Conservation (phyloP, 2,113 vertebrate species). For the Narcine bancroftii region DNA sequence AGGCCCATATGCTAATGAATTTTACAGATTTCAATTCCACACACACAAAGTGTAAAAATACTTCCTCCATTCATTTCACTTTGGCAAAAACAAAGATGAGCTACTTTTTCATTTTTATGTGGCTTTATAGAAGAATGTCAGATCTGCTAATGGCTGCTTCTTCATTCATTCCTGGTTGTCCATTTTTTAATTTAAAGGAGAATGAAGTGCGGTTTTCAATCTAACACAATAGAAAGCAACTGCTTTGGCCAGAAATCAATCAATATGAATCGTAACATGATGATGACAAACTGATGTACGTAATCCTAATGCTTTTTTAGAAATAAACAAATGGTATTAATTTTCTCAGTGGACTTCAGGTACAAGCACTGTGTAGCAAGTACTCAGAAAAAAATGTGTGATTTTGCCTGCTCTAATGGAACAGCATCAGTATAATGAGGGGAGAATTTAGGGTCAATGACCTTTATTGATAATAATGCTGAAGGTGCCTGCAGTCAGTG, state of each 20-base stretch:
- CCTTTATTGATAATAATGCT: background rate
- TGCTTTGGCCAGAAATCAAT: background rate
- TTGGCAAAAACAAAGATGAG: background rate
- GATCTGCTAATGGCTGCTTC: constrained; percentile 4
- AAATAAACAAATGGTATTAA: background rate
- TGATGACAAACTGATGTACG: background rate
- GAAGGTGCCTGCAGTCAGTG: background rate
- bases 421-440: background rate
- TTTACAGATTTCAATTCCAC: background rate
- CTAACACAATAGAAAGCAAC: background rate
- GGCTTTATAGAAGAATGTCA: background rate
- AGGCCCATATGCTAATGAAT: background rate
- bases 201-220: background rate
- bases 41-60: background rate
- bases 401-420: background rate
- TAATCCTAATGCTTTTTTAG: background rate
- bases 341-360: background rate
- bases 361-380: background rate
- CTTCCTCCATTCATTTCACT: constrained; percentile 4
- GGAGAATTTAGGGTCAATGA: background rate
- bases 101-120: constrained; percentile 31
- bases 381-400: background rate
- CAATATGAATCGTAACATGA: background rate
- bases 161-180: background rate
- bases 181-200: background rate